Conservation (phyloP, 2,888 invertebrate species). For the Limnephilus marmoratus region DNA sequence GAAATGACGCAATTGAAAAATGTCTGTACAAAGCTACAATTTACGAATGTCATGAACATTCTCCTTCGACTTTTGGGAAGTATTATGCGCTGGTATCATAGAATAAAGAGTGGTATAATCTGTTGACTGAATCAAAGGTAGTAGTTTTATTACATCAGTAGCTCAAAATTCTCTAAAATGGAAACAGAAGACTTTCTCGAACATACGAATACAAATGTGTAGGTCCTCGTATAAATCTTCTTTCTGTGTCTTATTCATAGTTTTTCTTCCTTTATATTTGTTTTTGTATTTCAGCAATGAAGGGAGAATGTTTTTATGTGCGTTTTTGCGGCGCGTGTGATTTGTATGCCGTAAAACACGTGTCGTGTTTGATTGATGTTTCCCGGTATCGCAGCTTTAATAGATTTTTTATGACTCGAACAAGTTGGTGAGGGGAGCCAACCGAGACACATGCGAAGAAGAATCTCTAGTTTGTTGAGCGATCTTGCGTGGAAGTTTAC, state of each 20-base stretch:
- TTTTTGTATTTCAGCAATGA: background rate
- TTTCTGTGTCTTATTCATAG: background rate
- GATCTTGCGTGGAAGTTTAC: background rate
- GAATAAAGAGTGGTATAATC: no score
- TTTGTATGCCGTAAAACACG: conserved; percentile 6
- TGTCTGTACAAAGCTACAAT: no score
- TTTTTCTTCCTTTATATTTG: background rate
- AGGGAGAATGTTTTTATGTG: background rate
- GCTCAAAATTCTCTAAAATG: no score
- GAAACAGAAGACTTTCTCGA: no score
- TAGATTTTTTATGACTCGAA: conserved; percentile 27
- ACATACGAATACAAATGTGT: no score
- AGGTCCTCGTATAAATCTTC: no score
- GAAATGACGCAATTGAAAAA: no score
- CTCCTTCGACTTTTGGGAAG: no score
- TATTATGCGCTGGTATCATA: no score
- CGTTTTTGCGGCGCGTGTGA: conserved; percentile 2
- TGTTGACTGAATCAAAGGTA: no score
- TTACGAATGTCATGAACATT: no score
- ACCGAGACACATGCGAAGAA: background rate
- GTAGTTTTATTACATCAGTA: no score
- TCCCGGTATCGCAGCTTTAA: background rate
- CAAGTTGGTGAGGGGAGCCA: background rate
- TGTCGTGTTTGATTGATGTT: conserved; percentile 36
- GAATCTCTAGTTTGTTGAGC: background rate